Evolutionary conservation across 2,113 vertebrate genomes (phyloP), one percentile per base, ranked within the genome.

Genomic region (Hippocampus comes): DNA sequence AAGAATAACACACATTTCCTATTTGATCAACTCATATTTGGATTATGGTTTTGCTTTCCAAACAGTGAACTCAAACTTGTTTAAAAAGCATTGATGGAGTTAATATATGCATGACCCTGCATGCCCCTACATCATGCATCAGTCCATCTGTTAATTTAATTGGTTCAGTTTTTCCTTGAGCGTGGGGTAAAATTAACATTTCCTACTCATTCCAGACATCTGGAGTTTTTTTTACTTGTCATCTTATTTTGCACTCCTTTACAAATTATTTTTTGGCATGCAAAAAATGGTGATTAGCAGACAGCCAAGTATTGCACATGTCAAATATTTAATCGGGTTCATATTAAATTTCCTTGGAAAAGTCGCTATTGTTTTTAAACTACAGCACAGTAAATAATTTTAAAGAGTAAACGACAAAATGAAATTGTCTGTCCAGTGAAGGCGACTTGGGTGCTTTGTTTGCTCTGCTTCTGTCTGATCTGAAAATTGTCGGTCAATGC

Each of bases 391-490:
- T 38, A 20, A 34, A 2, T 9, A 3, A 38, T 63, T 63, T 34
- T 0, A 34, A 63, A 60, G 51, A 53, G 4, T 9, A 3, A 25
- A 23, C 21, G 12, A 23, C 55, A n/a, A 57, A 57, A 25, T 25
- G 9, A 25, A 23, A 41, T 10, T 1, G 34, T 63, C 30, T 63
- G 17, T 38, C 61, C 61, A 41, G 41, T 10, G 20, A 43, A 14
- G 12, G 46, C 61, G n/a, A 60, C 1, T 8, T 8, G 25, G 57
- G 57, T 30, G 57, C 25, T 60, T 60, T 60, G 57, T 63, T 78
- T 81, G 74, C 74, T 76, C 70, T 74, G 71, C 70, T 68, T 56
- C 23, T 64, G 34, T 64, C 42, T 56, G 56, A 15, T 38, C 55
- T 74, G 68, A 63, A 70, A 65, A 53, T 14, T 25, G 23, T 68